phyloP scores from a whole-genome alignment of 2,888 invertebrate species.

The Dryocosmus kuriphilus region DNA sequence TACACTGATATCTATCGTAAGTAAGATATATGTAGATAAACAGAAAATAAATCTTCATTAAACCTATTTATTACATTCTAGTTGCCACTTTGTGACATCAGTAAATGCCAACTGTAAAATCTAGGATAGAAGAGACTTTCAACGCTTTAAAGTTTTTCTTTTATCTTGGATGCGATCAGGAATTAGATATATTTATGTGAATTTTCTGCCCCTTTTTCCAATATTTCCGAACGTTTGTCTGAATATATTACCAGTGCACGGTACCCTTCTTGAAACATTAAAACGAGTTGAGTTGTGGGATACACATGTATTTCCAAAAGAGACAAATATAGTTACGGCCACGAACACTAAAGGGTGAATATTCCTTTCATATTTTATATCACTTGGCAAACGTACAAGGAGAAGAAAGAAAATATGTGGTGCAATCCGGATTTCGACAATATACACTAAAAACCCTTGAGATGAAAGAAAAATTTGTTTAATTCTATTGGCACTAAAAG shows the following conservation, averaged over 20 bases:
- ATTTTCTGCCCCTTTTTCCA: background rate
- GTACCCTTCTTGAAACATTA: background rate
- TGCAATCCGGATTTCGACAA: background rate
- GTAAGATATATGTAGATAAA: no score
- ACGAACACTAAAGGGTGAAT: background rate
- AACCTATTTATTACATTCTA: background rate
- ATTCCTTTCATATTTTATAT: conserved; percentile 6
- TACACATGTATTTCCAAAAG: background rate
- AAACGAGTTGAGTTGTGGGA: background rate
- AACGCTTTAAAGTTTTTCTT: background rate
- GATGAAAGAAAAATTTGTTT: no score
- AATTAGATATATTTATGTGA: background rate
- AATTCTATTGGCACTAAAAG: no score
- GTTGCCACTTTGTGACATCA: background rate
- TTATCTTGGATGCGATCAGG: background rate
- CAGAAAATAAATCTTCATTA: background rate
- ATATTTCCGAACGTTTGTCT: background rate
- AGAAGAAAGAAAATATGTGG: background rate
- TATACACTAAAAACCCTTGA: background rate
- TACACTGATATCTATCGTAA: no score
- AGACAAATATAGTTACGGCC: background rate
- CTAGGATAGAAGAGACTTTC: background rate
- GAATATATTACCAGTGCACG: background rate
- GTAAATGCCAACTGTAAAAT: background rate
- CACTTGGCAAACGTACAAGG: background rate